These are phyloP conservation scores for Microtus ochrogaster DNA, from an alignment of 2,113 vertebrate species.

Conservation along the genomic window DNA sequence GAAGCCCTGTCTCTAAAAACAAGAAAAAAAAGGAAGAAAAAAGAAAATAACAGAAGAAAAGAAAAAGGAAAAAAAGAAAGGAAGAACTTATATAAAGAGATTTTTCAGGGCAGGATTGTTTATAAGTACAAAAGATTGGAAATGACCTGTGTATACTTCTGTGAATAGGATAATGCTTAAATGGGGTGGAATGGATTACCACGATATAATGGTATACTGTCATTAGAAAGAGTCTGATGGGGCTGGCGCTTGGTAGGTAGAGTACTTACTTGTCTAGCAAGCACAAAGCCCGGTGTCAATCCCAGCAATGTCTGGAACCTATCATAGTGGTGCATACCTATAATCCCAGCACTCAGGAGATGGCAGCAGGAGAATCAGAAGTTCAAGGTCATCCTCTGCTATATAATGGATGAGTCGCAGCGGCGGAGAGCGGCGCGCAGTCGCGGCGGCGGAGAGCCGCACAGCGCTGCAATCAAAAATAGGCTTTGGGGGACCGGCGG, in stretches of 20 bases:
- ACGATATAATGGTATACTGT: constrained; percentile 16
- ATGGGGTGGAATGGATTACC: background rate
- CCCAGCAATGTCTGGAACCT: background rate
- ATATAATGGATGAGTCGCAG: too few species aligned
- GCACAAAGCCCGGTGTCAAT: background rate
- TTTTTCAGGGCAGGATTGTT: constrained; percentile 27
- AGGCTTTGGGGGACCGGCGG: too few species aligned
- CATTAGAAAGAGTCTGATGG: background rate
- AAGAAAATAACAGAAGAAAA: too few species aligned
- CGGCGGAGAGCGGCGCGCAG: too few species aligned
- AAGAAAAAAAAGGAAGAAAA: too few species aligned
- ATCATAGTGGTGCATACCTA: too few species aligned
- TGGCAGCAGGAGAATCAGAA: background rate
- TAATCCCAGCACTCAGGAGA: background rate
- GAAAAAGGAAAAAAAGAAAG: background rate
- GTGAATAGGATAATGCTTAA: constrained; percentile 34
- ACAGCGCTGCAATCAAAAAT: too few species aligned
- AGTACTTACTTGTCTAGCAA: background rate
- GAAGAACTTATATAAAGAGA: background rate
- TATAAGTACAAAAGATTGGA: constrained; percentile 36
- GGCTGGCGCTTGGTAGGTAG: background rate
- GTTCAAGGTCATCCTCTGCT: background rate
- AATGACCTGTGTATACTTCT: constrained; percentile 21
- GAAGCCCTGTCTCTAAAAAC: too few species aligned
- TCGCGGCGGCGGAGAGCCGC: too few species aligned